A percentile compares a stretch with the other conserved stretches of the same genome.
These are phyloP conservation scores for Caenorhabditis sp. DNA, from an alignment of 2,888 invertebrate species.

Conservation along the genomic window DNA sequence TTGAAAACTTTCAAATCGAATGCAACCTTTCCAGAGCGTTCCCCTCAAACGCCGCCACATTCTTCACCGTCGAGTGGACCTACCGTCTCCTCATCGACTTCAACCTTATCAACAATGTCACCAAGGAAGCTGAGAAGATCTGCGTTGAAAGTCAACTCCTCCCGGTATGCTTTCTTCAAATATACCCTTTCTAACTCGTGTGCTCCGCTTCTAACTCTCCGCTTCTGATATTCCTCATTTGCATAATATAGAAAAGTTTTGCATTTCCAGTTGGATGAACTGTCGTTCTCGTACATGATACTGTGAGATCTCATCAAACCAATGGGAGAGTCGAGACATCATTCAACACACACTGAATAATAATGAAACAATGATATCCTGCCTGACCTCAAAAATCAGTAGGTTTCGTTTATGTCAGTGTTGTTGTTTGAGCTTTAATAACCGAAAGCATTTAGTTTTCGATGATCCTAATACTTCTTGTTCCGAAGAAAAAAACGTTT, in stretches of 20 bases:
- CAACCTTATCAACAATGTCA: constrained; percentile 67
- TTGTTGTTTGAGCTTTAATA: constrained; percentile 6
- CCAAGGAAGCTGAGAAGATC: constrained; percentile 37
- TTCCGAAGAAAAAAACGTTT: too few relatives aligned
- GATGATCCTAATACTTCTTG: too few relatives aligned
- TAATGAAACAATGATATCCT: constrained; percentile 9
- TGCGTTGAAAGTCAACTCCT: constrained; percentile 42
- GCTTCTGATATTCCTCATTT: neutral
- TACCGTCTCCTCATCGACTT: constrained; percentile 78
- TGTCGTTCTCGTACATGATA: constrained; percentile 36
- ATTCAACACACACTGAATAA: constrained; percentile 25
- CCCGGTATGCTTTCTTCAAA: constrained; percentile 23
- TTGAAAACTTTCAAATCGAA: neutral
- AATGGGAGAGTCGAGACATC: constrained; percentile 10
- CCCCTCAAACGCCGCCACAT: constrained; percentile 94
- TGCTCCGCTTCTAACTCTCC: neutral
- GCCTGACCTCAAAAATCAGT: constrained; percentile 29
- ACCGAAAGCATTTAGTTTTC: too few relatives aligned
- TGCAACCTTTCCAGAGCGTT: constrained; percentile 88
- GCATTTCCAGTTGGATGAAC: constrained; percentile 50
- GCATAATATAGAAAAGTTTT: neutral
- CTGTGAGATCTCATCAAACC: constrained; percentile 20
- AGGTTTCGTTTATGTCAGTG: constrained; percentile 44
- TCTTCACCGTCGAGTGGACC: constrained; percentile 88
- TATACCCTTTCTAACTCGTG: neutral